A percentile compares a stretch with the other conserved stretches of the same genome.
These are phyloP conservation scores for Zalophus californianus DNA, from an alignment of 2,797 vertebrate species.

Conservation along the genomic window DNA sequence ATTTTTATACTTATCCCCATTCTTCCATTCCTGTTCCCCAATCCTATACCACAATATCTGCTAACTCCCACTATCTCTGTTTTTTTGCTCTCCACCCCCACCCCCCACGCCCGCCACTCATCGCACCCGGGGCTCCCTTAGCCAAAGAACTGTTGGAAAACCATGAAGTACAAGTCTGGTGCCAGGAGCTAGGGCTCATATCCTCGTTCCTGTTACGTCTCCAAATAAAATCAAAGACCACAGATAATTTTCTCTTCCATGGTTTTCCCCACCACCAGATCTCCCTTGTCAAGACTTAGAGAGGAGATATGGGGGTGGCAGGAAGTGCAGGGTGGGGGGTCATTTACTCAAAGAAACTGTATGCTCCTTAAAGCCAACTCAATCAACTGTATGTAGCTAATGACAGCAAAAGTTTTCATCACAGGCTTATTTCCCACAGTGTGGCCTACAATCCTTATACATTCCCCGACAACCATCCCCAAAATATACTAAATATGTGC, in stretches of 20 bases:
- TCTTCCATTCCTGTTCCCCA: neutral
- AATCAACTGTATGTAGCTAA: neutral
- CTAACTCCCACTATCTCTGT: neutral
- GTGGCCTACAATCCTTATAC: neutral
- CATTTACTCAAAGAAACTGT: neutral
- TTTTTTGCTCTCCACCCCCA: neutral
- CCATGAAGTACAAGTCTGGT: neutral
- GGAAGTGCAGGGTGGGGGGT: neutral
- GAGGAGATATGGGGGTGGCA: neutral
- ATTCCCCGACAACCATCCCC: neutral
- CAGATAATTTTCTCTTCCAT: neutral
- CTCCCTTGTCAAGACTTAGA: neutral
- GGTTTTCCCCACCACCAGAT: neutral
- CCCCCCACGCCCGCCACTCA: too few relatives aligned
- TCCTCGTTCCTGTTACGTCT: neutral
- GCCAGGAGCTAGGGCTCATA: neutral
- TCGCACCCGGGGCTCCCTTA: neutral
- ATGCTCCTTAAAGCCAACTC: conserved; percentile 38
- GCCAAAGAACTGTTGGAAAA: neutral
- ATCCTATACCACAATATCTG: neutral
- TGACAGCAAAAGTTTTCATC: neutral
- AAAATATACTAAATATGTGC: neutral
- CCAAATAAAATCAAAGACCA: conserved; percentile 30
- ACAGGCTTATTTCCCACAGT: neutral
- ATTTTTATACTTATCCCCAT: neutral